Percentiles rank a stretch among this genome's conserved stretches.
Evolutionary conservation across 2,113 vertebrate genomes (phyloP).

Genomic region (Silurus meridionalis): DNA sequence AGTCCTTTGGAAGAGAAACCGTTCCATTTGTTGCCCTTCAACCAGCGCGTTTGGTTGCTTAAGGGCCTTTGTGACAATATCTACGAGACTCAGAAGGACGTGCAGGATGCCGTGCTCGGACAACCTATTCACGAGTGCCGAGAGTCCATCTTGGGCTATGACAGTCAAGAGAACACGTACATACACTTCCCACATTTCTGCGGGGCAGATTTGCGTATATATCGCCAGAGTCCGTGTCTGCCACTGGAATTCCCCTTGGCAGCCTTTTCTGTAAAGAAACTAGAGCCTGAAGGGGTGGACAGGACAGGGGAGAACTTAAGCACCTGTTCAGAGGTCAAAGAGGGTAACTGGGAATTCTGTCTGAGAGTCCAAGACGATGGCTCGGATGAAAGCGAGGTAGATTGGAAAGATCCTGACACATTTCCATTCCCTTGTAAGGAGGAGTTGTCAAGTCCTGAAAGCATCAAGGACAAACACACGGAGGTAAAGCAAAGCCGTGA

Average conservation of each 20-base stretch:
- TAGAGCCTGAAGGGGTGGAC: conserved; percentile 42
- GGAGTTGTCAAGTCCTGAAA: conserved; percentile 15
- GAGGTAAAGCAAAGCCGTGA: conserved; percentile 41
- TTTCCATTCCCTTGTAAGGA: background rate
- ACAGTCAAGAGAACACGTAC: conserved; percentile 88
- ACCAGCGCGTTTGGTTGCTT: conserved; percentile 91
- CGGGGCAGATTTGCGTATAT: conserved; percentile 93
- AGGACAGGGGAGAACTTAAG: background rate
- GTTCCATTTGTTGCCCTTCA: conserved; percentile 89
- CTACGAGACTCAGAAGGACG: conserved; percentile 93
- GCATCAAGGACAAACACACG: conserved; percentile 48
- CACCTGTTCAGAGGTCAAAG: background rate
- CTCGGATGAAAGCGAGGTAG: conserved; percentile 8
- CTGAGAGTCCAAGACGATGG: background rate
- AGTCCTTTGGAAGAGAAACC: conserved; percentile 86
- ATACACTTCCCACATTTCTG: conserved; percentile 99
- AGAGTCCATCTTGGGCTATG: conserved; percentile 97
- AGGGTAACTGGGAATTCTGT: background rate
- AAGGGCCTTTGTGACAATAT: conserved; percentile 95
- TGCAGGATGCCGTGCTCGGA: conserved; percentile 90
- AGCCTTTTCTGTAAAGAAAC: conserved; percentile 67
- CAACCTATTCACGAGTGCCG: conserved; percentile 98
- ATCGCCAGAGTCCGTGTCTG: conserved; percentile 87
- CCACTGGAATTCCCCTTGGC: conserved; percentile 82
- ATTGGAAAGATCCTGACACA: conserved; percentile 25